A percentile compares a stretch with the other conserved stretches of the same genome.
phyloP scores from a whole-genome alignment of 53 echinoderm and acorn worm species.

The Echinarachnius parma region DNA sequence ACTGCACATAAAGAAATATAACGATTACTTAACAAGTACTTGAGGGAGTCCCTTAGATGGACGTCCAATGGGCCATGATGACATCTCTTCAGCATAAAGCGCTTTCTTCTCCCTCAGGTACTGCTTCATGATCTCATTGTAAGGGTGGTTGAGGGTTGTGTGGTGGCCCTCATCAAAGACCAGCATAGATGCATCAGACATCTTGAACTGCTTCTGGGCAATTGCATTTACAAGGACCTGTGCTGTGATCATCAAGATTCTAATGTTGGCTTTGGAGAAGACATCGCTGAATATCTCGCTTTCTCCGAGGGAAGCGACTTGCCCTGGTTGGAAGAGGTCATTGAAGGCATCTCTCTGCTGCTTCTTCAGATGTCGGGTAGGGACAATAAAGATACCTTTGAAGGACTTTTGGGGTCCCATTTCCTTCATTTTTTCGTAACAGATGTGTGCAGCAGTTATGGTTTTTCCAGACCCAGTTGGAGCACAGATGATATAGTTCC shows the following conservation, averaged over 20 bases:
- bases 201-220: conserved; percentile 8
- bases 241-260: conserved; percentile 65
- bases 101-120: conserved; percentile 55
- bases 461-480: conserved; percentile 80
- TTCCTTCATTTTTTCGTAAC: conserved; percentile 42
- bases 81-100: not conserved
- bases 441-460: conserved; percentile 61
- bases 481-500: conserved; percentile 69
- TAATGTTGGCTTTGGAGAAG: conserved; percentile 13
- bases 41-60: not conserved
- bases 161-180: conserved; percentile 80
- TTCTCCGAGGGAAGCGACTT: conserved; percentile 43
- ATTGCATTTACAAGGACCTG: conserved; percentile 70
- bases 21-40: conserved; percentile 38
- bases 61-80: conserved; percentile 15
- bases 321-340: conserved; percentile 28
- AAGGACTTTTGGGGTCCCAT: conserved; percentile 28
- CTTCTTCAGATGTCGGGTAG: conserved; percentile 54
- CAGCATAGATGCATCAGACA: conserved; percentile 49
- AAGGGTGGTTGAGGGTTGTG: conserved; percentile 63
- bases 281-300: conserved; percentile 35
- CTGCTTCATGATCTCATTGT: conserved; percentile 67
- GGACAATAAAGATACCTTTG: conserved; percentile 74
- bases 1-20: too few species aligned
- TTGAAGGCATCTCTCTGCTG: conserved; percentile 67